A percentile compares a stretch with the other conserved stretches of the same genome.
phyloP scores from a whole-genome alignment of 2,113 vertebrate species.

The Lipophrys pholis region DNA sequence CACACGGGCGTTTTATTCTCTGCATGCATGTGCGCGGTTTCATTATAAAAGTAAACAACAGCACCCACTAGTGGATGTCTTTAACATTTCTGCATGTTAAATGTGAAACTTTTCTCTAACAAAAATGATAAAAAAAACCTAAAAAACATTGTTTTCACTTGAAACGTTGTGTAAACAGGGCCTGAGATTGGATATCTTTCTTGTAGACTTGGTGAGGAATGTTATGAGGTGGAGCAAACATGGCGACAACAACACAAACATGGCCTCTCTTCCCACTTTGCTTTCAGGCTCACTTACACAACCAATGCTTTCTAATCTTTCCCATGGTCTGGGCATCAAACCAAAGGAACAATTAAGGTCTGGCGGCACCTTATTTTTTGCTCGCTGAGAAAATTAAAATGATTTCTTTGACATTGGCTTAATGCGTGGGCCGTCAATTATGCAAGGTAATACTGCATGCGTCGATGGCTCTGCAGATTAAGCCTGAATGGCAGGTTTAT shows the following conservation, averaged over 20 bases:
- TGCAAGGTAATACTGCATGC: not conserved
- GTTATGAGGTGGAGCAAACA: not conserved
- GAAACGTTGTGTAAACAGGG: too few species aligned
- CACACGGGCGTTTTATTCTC: too few species aligned
- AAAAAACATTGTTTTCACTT: too few species aligned
- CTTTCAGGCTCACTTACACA: not conserved
- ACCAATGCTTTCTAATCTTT: not conserved
- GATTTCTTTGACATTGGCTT: slow-evolving; percentile 43
- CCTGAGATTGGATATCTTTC: too few species aligned
- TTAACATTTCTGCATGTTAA: too few species aligned
- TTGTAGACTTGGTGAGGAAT: too few species aligned
- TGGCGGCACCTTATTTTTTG: slow-evolving; percentile 1
- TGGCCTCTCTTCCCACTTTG: not conserved
- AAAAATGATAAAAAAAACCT: too few species aligned
- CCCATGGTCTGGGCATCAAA: slow-evolving; percentile 15
- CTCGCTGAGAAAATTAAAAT: slow-evolving; percentile 11
- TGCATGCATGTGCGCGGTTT: too few species aligned
- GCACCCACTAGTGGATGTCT: too few species aligned
- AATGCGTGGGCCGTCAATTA: slow-evolving; percentile 36
- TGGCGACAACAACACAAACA: not conserved
- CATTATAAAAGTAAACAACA: too few species aligned
- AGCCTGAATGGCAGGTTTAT: slow-evolving; percentile 47
- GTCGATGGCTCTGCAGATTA: slow-evolving; percentile 34
- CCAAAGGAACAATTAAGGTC: slow-evolving; percentile 26
- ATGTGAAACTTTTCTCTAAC: too few species aligned